Base-by-base conservation (phyloP, 2,113 vertebrate species). In the Scartelaos histophorus region DNA sequence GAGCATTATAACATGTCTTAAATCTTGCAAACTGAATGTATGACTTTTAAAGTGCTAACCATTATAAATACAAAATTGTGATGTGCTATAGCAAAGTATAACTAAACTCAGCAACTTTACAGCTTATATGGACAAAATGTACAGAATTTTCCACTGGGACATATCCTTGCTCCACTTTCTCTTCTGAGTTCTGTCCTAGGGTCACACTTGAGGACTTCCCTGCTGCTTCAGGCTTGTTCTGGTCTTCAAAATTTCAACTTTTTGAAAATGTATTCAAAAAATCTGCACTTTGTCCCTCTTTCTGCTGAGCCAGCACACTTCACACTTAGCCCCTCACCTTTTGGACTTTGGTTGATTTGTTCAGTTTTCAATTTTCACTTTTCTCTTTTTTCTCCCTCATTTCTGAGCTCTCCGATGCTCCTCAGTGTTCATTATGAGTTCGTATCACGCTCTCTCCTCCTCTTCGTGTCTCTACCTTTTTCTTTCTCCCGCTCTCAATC, bases 341-440 rank as follows among this genome's bases (percentile, higher is more conserved):
- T 66, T 11, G 34, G 67, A 76, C 84, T 24, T 25, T 43, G 45
- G 53, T 53, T 43, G 13, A 2, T 34, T 11, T 13, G 29, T 22
- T n/a, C 35, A 35, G 46, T 75, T 79, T 80, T 47, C 73, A 77
- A 49, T 78, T 60, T 66, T n/a, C n/a, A n/a, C n/a, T n/a, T n/a
- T n/a, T n/a, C n/a, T n/a, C n/a, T 78, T 85, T 70, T 76, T 84
- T 29, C 53, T 85, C 16, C 80, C 71, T 61, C 62, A 69, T 66
- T 74, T 43, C 72, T 80, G 66, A 13, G 45, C 66, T 81, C 87
- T 73, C 76, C 35, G 75, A 81, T 84, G 86, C 75, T 81, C 73
- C 78, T 85, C 73, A 74, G 46, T 80, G 68, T 81, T 91, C 87
- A 88, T 91, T 89, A 87, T 81, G 84, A 81, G 89, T 90, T 88